Evolutionary conservation across 2,888 invertebrate genomes (phyloP).

Genomic region (Resseliella maxima): DNA sequence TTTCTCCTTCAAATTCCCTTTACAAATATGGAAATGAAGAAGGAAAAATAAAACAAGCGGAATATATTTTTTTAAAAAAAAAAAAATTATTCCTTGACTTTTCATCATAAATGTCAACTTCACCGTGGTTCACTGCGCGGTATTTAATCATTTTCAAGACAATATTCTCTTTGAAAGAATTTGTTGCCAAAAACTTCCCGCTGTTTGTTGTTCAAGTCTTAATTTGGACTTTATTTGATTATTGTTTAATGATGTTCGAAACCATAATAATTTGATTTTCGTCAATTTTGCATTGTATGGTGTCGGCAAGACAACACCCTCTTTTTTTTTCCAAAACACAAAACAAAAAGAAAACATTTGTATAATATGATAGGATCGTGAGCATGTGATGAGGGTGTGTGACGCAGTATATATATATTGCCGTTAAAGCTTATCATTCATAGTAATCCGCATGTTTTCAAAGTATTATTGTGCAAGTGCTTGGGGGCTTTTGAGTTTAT

Average conservation of each 20-base stretch:
- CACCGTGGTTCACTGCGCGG: too few relatives aligned
- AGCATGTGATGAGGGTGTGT: background rate
- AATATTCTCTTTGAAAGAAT: background rate
- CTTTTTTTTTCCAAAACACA: background rate
- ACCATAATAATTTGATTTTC: constrained; percentile 29
- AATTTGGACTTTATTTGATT: constrained; percentile 17
- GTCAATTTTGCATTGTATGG: background rate
- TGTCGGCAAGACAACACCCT: constrained; percentile 47
- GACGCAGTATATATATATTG: background rate
- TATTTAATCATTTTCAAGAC: background rate
- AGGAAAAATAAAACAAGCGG: background rate
- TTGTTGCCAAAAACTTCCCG: background rate
- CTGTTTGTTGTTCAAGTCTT: background rate
- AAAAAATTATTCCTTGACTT: background rate
- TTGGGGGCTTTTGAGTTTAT: constrained; percentile 49
- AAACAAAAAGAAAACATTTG: background rate
- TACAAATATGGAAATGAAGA: background rate
- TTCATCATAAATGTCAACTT: background rate
- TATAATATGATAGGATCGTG: background rate
- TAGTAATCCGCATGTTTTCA: background rate
- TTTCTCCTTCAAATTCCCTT: background rate
- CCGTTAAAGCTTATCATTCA: background rate
- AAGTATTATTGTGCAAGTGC: background rate
- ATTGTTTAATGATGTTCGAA: constrained; percentile 46
- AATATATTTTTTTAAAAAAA: too few relatives aligned